Conservation (phyloP, 2,888 invertebrate genomes). For the Gortyna flavago region DNA sequence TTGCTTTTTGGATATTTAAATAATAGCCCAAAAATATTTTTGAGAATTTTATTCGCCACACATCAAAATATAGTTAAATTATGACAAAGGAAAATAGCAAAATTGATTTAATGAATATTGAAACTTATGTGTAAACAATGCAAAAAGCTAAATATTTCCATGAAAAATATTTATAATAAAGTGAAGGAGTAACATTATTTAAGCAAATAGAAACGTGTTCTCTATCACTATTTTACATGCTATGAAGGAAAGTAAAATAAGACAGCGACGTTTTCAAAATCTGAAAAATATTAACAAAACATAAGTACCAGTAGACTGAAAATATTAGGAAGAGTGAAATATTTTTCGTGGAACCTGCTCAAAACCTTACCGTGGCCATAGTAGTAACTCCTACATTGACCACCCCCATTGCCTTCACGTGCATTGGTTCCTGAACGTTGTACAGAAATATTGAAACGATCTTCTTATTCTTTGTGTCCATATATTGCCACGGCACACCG, state of each 20-base stretch:
- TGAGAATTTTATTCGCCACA: not conserved
- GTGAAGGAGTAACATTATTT: not conserved
- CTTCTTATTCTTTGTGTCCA: conserved; percentile 66
- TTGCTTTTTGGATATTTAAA: not conserved
- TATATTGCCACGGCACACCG: conserved; percentile 72
- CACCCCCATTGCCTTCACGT: conserved; percentile 69
- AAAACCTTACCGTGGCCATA: conserved; percentile 68
- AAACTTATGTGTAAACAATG: not conserved
- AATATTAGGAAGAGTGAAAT: not conserved
- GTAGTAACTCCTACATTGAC: conserved; percentile 70
- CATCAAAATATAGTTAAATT: not conserved
- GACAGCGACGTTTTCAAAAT: conserved; percentile 68
- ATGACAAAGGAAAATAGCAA: not conserved
- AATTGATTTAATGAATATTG: not conserved
- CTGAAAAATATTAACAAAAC: conserved; percentile 57
- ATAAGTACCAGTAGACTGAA: not conserved
- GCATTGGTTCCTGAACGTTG: conserved; percentile 68
- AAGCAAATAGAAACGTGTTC: not conserved
- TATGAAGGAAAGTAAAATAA: conserved; percentile 63
- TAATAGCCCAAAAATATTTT: not conserved
- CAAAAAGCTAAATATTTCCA: not conserved
- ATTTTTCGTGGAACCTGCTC: too few relatives aligned
- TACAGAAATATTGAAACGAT: conserved; percentile 65
- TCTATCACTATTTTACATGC: conserved; percentile 5
- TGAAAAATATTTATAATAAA: not conserved